Evolutionary conservation across 2,888 invertebrate species (phyloP), one percentile per base, ranked within the genome.

Genomic region (Parnassius glacialis): DNA sequence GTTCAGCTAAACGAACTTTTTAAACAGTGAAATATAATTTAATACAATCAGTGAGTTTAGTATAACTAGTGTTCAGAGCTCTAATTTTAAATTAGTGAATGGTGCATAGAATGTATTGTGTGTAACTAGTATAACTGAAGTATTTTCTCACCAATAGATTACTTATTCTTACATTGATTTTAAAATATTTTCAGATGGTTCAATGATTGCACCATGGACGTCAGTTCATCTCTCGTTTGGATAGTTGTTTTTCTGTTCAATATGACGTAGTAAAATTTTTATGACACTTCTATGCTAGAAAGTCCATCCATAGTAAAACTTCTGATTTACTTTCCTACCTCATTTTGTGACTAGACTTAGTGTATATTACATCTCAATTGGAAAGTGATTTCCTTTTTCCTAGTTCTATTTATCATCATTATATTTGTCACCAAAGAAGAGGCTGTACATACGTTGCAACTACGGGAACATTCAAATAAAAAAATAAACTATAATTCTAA

Each of bases 261-360:
- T 34, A 34, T 34, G 34, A 34, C 7, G 7, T 16, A 16, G 16
- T 7, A 34, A 34, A 34, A 7, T 34, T 34, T 34, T 34, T 34
- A 34, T 34, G 7, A 34, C 34, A 34, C 13, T 55, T 63, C 59
- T 63, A 63, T 59, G 55, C 59, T 63, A 63, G 55, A 57, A 41
- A 79, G 75, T 83, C 81, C 81, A 80, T 84, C 81, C 82, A 81
- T 69, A 64, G 68, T 71, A 68, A 60, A 75, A 73, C 74, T 78
- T 82, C 76, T 81, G 73, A 68, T 82, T 85, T 83, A 83, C 81
- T 84, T 70, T 84, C 85, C 90, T 90, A 90, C 90, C 90, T 90
- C 90, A 90, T 85, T 84, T 79, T 82, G 80, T 85, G 79, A 81
- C 80, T 84, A 85, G 85, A 76, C 78, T 78, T 82, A 84, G 79